Conservation (phyloP, 2,797 vertebrate species). For the Pyrocephalus nanus region DNA sequence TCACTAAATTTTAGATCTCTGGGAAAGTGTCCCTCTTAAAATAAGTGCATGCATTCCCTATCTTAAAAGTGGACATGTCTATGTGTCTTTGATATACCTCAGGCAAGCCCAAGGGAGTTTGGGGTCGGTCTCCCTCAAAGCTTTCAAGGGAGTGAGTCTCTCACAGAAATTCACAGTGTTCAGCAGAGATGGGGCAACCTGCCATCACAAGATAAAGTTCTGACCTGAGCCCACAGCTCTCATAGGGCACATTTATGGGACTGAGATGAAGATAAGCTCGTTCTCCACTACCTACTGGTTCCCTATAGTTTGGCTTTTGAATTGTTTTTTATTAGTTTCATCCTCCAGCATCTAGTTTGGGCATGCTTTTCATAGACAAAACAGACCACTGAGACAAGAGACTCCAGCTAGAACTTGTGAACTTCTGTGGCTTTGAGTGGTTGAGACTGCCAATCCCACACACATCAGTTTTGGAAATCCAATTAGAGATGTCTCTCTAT, state of each 20-base stretch:
- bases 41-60: not conserved
- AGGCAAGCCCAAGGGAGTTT: not conserved
- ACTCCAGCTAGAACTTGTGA: not conserved
- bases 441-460: not conserved
- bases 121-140: not conserved
- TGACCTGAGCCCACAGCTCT: not conserved
- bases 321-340: not conserved
- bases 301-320: not conserved
- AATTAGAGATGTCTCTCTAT: not conserved
- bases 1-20: not conserved
- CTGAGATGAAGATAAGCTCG: not conserved
- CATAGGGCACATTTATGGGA: not conserved
- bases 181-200: not conserved
- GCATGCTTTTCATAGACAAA: not conserved
- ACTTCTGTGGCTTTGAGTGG: not conserved
- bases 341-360: not conserved
- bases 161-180: not conserved
- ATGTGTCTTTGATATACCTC: not conserved
- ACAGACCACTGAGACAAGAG: not conserved
- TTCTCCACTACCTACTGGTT: not conserved
- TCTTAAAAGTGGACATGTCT: accelerated
- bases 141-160: not conserved
- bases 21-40: not conserved
- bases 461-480: not conserved
- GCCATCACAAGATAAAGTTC: not conserved